These are phyloP conservation scores for Lerista edwardsae DNA, from an alignment of 2,797 vertebrate species.

Conservation along the genomic window DNA sequence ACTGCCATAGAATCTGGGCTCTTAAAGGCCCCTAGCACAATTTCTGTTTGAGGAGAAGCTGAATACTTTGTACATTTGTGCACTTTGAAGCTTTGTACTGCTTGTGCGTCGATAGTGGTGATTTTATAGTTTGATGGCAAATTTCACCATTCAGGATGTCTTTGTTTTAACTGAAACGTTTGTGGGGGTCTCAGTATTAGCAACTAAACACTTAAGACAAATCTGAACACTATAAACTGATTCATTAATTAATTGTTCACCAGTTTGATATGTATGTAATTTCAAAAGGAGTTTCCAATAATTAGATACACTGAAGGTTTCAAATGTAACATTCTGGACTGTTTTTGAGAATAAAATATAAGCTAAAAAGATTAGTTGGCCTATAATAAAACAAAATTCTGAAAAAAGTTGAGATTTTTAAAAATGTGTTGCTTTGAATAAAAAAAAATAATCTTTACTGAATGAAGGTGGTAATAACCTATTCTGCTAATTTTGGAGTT, in stretches of 20 bases:
- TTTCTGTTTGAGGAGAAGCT: not conserved
- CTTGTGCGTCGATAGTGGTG: not conserved
- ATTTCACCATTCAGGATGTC: not conserved
- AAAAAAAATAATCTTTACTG: not conserved
- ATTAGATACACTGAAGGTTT: not conserved
- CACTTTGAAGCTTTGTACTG: not conserved
- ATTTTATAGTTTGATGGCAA: not conserved
- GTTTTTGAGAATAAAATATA: not conserved
- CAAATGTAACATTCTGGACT: no score
- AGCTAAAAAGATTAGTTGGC: not conserved
- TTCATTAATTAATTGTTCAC: not conserved
- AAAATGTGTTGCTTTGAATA: not conserved
- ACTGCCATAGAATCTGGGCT: not conserved
- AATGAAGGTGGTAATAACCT: not conserved
- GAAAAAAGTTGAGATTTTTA: not conserved
- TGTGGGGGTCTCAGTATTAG: not conserved
- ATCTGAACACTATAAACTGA: not conserved
- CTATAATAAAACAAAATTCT: not conserved
- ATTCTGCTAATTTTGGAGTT: not conserved
- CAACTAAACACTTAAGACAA: not conserved
- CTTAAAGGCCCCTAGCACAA: not conserved
- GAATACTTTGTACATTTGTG: not conserved
- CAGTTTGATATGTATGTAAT: not conserved
- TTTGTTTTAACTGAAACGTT: not conserved
- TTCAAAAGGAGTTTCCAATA: not conserved